Evolutionary conservation across 2,797 vertebrate genomes (phyloP), one percentile per base, ranked within the genome.

Genomic region (Nyctalus aviator): DNA sequence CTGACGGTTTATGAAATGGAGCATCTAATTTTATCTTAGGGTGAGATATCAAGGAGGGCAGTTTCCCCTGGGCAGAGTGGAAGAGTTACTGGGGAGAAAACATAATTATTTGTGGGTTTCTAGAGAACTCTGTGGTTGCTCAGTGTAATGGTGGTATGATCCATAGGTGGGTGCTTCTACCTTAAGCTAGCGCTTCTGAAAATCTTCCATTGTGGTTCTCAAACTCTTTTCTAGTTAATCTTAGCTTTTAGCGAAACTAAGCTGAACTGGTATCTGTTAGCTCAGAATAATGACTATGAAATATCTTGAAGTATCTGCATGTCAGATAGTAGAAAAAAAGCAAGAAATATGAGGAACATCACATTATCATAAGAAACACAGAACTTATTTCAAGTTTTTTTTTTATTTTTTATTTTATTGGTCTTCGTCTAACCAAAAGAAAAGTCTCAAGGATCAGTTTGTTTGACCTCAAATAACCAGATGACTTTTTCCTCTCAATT

Each of bases 401-500:
- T 25, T 57, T 46, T 46, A 12, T 48, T 48, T 13, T 15, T 50
- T 14, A n/a, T n/a, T 50, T 20, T 14, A 48, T 35, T 59, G 32
- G 20, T n/a, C 6, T 84, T 53, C 9, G 2, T 11, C 10, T 73
- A 79, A 71, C n/a, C 30, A 9, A 57, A 78, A 55, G 12, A 82
- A 69, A 4, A 73, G 18, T 48, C 32, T 30, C 62, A 76, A 83
- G 21, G 8, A 88, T 78, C 46, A 32, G 32, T 94, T 87, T 84
- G 76, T 10, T 25, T 90, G 62, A 94, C 73, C 64, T 94, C 83
- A 64, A 50, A 72, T 79, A 84, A 88, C 6, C 50, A 88, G 37
- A 17, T 71, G 18, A 93, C 64, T 35, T 90, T 93, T 90, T 48
- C 83, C 79, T 85, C 66, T 90, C 44, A 88, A 88, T 95, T 66